Conservation (phyloP, 30 jellyfish, hydroid and myxozoan species). For the Mastigias papua region DNA sequence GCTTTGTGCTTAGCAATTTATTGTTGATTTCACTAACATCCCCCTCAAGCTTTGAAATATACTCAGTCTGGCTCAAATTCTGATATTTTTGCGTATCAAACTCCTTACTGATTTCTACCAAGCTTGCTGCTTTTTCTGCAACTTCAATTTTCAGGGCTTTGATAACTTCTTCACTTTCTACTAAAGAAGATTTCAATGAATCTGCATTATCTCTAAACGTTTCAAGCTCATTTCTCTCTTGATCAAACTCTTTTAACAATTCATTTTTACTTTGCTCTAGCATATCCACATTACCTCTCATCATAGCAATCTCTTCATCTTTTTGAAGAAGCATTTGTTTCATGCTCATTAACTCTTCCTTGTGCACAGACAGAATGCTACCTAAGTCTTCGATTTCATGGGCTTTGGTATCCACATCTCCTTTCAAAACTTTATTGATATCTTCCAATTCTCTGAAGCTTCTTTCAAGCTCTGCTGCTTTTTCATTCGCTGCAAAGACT, state of each 20-base stretch:
- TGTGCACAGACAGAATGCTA: conserved; percentile 30
- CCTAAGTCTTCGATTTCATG: conserved; percentile 25
- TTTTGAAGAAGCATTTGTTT: conserved; percentile 25
- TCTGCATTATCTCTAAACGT: neutral
- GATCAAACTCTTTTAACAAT: neutral
- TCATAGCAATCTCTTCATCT: conserved; percentile 24
- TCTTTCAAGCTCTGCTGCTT: conserved; percentile 32
- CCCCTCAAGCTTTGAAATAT: conserved; percentile 16
- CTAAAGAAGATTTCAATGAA: neutral
- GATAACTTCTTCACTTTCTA: neutral
- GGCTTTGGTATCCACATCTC: neutral
- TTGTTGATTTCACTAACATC: conserved; percentile 1
- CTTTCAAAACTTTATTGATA: neutral
- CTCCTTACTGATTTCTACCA: neutral
- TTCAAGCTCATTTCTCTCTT: neutral
- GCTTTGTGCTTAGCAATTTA: neutral
- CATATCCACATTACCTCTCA: neutral
- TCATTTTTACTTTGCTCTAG: neutral
- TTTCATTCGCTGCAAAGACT: conserved; percentile 45
- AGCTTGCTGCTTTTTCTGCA: neutral
- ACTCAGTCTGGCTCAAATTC: conserved; percentile 9
- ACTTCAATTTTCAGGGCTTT: neutral
- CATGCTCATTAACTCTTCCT: conserved; percentile 6
- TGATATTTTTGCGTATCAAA: neutral
- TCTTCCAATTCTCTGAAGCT: conserved; percentile 28